Conservation (phyloP, 2,888 invertebrate species). For the Coelopa pilipes region DNA sequence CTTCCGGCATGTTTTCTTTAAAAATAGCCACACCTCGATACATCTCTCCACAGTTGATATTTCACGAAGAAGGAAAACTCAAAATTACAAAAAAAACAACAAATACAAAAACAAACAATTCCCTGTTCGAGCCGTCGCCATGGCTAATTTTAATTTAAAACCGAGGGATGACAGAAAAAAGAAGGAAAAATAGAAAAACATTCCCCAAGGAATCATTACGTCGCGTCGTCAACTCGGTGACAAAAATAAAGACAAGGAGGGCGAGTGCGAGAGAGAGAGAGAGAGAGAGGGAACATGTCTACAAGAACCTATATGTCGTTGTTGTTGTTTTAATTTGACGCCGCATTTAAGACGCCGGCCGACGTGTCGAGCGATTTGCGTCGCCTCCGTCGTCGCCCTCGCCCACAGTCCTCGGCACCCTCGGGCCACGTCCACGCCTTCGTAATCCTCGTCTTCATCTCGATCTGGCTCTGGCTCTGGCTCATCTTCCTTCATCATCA, state of each 20-base stretch:
- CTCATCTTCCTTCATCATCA: no score
- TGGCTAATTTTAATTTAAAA: slow-evolving; percentile 18
- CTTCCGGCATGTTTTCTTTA: background rate
- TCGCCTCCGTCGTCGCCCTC: background rate
- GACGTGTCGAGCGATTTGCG: slow-evolving; percentile 20
- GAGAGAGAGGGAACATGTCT: background rate
- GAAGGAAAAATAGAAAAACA: background rate
- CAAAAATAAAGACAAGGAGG: slow-evolving; percentile 20
- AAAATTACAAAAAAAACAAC: slow-evolving; percentile 8
- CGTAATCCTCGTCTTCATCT: background rate
- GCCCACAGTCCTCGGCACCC: background rate
- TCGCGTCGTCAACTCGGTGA: slow-evolving; percentile 3
- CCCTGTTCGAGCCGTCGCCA: background rate
- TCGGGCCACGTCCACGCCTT: background rate
- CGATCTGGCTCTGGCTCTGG: no score
- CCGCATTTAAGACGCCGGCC: slow-evolving; percentile 9
- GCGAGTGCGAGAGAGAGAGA: background rate
- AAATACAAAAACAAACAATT: background rate
- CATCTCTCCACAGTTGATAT: slow-evolving; percentile 1
- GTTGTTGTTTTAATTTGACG: slow-evolving; percentile 24
- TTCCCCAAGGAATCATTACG: slow-evolving; percentile 25
- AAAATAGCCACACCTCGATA: background rate
- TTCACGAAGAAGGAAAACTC: background rate
- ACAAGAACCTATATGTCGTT: slow-evolving; percentile 6
- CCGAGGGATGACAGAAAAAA: background rate